phyloP scores from a whole-genome alignment of 2,113 vertebrate genomes.

The Oryzias celebensis region DNA sequence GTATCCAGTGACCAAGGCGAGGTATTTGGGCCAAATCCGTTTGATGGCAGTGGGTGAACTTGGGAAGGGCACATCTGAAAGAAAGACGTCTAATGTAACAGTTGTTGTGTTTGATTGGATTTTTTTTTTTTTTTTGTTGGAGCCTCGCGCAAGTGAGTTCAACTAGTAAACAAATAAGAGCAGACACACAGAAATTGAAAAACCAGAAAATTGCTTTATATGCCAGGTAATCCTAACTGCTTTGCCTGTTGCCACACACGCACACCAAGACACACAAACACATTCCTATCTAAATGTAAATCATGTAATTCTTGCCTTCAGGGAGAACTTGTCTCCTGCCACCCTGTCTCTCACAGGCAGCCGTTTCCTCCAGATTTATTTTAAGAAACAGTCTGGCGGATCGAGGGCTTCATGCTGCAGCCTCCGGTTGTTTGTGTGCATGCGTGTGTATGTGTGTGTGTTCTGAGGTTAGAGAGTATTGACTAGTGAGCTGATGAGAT shows the following conservation, averaged over 20 bases:
- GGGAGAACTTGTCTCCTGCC: slow-evolving; percentile 37
- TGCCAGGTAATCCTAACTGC: neutral
- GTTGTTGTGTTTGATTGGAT: slow-evolving; percentile 13
- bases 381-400: slow-evolving; percentile 42
- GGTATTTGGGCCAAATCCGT: slow-evolving; percentile 31
- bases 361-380: slow-evolving; percentile 52
- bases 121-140: neutral
- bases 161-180: neutral
- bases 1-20: slow-evolving; percentile 43
- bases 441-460: slow-evolving; percentile 2
- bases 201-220: slow-evolving; percentile 27
- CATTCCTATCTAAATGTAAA: slow-evolving; percentile 74
- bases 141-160: neutral
- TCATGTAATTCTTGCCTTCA: slow-evolving; percentile 39
- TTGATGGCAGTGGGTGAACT: slow-evolving; percentile 10
- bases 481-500: slow-evolving; percentile 58
- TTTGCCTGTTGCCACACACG: slow-evolving; percentile 10
- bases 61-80: slow-evolving; percentile 6
- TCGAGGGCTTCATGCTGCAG: slow-evolving; percentile 37
- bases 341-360: slow-evolving; percentile 30
- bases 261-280: slow-evolving; percentile 29
- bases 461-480: slow-evolving; percentile 44
- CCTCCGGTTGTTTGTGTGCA: slow-evolving; percentile 19
- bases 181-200: slow-evolving; percentile 6
- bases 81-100: neutral